Conservation (phyloP, 1,140 invertebrate species). For the Macrosteles quadrilineatus region DNA sequence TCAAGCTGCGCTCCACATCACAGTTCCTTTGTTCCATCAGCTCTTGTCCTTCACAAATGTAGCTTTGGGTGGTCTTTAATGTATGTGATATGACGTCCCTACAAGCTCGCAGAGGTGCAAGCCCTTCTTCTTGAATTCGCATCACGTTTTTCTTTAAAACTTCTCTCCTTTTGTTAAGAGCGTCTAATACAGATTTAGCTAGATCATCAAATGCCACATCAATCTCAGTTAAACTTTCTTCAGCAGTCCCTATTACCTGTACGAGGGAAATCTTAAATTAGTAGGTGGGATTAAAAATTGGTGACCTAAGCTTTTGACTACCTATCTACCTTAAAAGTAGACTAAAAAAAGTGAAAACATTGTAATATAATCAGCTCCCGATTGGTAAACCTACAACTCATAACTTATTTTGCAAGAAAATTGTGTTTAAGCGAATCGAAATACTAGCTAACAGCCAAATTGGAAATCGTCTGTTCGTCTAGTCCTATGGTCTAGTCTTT, state of each 20-base stretch:
- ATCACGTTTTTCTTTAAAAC: constrained; percentile 30
- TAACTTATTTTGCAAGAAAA: background rate
- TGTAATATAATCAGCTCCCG: background rate
- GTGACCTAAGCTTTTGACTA: background rate
- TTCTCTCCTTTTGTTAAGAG: constrained; percentile 32
- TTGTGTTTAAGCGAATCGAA: background rate
- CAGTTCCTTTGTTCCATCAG: constrained; percentile 19
- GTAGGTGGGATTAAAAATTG: background rate
- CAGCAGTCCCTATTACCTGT: constrained; percentile 28
- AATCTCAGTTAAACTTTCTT: constrained; percentile 32
- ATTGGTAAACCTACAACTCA: background rate
- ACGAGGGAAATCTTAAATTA: background rate
- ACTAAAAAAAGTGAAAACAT: background rate
- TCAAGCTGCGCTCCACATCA: background rate
- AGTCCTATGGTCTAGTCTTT: too few relatives aligned
- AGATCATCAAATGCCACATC: constrained; percentile 35
- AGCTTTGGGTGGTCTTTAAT: constrained; percentile 30
- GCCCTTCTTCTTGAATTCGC: constrained; percentile 34
- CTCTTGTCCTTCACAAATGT: constrained; percentile 35
- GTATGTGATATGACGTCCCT: constrained; percentile 33
- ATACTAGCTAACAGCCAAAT: background rate
- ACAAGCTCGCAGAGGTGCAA: constrained; percentile 34
- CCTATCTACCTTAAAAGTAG: background rate
- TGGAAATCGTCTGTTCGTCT: too few relatives aligned
- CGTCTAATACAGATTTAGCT: constrained; percentile 25